Evolutionary conservation across 2,888 invertebrate species (phyloP).

Genomic region (Sycophila texana): DNA sequence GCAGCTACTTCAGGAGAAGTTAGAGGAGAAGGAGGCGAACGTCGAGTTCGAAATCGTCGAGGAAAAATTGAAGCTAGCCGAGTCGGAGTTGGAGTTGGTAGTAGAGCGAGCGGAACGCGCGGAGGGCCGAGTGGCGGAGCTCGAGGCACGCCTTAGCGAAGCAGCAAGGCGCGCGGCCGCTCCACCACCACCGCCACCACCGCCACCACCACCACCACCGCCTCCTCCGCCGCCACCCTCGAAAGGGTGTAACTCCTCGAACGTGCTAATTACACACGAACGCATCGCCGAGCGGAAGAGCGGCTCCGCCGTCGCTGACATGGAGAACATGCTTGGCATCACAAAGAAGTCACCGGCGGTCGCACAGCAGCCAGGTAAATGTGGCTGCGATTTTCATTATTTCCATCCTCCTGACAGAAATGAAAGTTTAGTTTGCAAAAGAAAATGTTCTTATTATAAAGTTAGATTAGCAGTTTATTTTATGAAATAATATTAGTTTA

Average conservation of each 20-base stretch:
- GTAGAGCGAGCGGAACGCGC: constrained; percentile 80
- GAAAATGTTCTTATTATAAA: background rate
- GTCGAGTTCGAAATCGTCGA: constrained; percentile 83
- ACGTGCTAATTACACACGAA: constrained; percentile 72
- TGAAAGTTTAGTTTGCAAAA: too few relatives aligned
- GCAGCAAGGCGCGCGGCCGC: constrained; percentile 67
- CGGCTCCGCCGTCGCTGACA: constrained; percentile 75
- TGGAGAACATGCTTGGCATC: constrained; percentile 80
- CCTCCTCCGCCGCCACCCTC: constrained; percentile 73
- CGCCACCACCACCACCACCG: constrained; percentile 75
- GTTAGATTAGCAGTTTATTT: too few relatives aligned
- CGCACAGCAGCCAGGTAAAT: constrained; percentile 44
- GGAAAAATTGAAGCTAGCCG: constrained; percentile 82
- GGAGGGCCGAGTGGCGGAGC: constrained; percentile 72
- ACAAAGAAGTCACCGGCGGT: constrained; percentile 78
- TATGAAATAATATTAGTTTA: too few relatives aligned
- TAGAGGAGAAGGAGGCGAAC: constrained; percentile 82
- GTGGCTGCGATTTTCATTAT: constrained; percentile 3
- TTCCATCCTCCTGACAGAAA: background rate
- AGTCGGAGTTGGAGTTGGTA: constrained; percentile 82
- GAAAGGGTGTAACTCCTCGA: constrained; percentile 65
- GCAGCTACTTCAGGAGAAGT: constrained; percentile 80
- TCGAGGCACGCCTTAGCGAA: constrained; percentile 67
- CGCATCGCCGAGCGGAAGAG: constrained; percentile 62
- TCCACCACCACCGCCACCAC: constrained; percentile 76